Evolutionary conservation across 2,113 vertebrate genomes (phyloP), one percentile per base, ranked within the genome.

Genomic region (Chionomys nivalis): DNA sequence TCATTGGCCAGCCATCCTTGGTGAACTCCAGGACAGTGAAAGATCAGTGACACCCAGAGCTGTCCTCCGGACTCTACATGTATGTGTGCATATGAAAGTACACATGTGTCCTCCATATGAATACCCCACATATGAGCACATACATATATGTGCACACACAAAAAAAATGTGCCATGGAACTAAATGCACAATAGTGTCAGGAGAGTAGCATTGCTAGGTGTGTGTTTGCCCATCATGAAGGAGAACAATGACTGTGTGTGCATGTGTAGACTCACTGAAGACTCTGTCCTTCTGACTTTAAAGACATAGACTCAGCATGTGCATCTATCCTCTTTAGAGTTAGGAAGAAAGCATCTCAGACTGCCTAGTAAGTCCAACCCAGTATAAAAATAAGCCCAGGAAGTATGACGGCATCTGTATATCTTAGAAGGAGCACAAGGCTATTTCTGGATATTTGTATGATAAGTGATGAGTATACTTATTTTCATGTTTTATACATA

Each of bases 401-500:
- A 44, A 2, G 14, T 3, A 33, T 73, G 47, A 6, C 42, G 76
- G 33, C 8, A 39, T 42, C 42, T 28, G 33, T 65, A 28, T 17
- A 31, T 44, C 49, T 63, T n/a, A 36, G 44, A 75, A 31, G 8
- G 49, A 94, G 93, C 52, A 1, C 0, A 44, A 1, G 5, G 7
- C 36, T 87, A 24, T 55, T 83, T 86, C 63, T 93, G 7, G 92
- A 86, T 61, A 85, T 94, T 72, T 73, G 9, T 55, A 87, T 82
- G 39, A 58, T 83, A 36, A 89, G 12, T 79, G 33, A 52, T n/a
- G 3, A 19, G 14, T 4, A 76, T 5, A 86, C 31, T 75, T 76
- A 95, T 70, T 78, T 93, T 47, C 7, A 89, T 90, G 23, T 87
- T 85, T 44, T 55, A 86, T 89, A 4, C 73, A 72, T 88, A 83